Percentiles rank a stretch among this genome's conserved stretches.
Conservation (phyloP, 2,113 vertebrate genomes). For the Sinosuthora webbiana region DNA sequence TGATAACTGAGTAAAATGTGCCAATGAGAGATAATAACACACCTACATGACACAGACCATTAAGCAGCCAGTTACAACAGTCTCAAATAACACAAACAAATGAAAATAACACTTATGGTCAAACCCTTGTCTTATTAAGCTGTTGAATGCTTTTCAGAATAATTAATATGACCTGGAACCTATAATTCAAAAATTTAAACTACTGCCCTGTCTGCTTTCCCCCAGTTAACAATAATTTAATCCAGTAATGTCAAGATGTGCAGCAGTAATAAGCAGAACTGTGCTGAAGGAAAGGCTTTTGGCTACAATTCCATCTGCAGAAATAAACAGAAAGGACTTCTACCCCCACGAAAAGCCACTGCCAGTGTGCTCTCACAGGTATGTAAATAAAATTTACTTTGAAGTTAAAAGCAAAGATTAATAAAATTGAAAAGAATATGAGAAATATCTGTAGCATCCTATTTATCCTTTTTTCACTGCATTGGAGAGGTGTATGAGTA, state of each 20-base stretch:
- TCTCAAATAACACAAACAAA: slow-evolving; percentile 45
- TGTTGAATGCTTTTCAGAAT: slow-evolving; percentile 38
- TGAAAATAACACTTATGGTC: slow-evolving; percentile 28
- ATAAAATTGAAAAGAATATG: neutral
- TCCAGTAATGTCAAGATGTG: neutral
- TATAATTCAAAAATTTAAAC: slow-evolving; percentile 37
- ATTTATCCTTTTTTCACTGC: neutral
- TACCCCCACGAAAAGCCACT: neutral
- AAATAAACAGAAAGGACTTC: neutral
- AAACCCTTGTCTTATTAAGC: slow-evolving; percentile 53
- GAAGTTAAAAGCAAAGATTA: neutral
- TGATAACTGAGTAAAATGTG: slow-evolving; percentile 50
- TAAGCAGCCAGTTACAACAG: slow-evolving; percentile 40
- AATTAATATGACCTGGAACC: slow-evolving; percentile 40
- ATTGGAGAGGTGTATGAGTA: neutral
- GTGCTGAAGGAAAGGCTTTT: neutral
- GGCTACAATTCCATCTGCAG: neutral
- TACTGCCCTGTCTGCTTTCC: neutral
- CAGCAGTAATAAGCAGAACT: neutral
- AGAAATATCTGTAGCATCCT: neutral
- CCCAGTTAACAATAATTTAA: slow-evolving; percentile 2
- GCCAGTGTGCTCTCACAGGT: neutral
- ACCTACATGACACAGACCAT: slow-evolving; percentile 60
- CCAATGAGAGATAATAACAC: slow-evolving; percentile 53
- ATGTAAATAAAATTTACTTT: neutral